These are phyloP conservation scores for Nymphalis polychloros DNA, from an alignment of 2,888 invertebrate species.

Conservation along the genomic window DNA sequence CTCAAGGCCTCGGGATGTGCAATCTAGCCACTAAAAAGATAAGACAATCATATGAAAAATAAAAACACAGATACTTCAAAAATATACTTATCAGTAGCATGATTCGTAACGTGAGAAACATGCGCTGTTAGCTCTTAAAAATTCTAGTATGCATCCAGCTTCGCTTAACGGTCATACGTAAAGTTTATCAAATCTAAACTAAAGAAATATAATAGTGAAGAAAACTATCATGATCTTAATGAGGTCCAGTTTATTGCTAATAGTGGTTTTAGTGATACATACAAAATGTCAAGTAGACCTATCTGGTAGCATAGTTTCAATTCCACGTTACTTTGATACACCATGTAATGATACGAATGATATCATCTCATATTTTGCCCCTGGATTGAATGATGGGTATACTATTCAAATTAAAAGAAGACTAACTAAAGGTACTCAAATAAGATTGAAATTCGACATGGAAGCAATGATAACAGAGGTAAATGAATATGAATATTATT, in stretches of 20 bases:
- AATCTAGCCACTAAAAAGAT: too few relatives aligned
- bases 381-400: conserved; percentile 3
- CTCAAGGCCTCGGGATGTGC: too few relatives aligned
- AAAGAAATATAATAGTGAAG: background rate
- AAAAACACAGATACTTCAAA: too few relatives aligned
- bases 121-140: too few relatives aligned
- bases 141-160: too few relatives aligned
- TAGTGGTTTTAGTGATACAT: background rate
- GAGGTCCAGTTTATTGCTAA: too few relatives aligned
- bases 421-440: background rate
- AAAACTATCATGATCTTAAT: background rate
- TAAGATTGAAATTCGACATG: conserved; percentile 5
- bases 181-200: too few relatives aligned
- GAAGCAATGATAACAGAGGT: background rate
- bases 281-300: background rate
- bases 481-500: too few relatives aligned
- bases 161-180: too few relatives aligned
- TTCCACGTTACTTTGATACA: background rate
- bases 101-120: too few relatives aligned
- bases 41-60: too few relatives aligned
- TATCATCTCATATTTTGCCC: background rate
- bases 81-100: too few relatives aligned
- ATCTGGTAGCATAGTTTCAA: background rate
- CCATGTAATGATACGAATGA: conserved; percentile 2
- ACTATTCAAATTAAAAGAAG: background rate